Evolutionary conservation across 2,113 vertebrate genomes (phyloP).

Genomic region (Hippotragus niger): DNA sequence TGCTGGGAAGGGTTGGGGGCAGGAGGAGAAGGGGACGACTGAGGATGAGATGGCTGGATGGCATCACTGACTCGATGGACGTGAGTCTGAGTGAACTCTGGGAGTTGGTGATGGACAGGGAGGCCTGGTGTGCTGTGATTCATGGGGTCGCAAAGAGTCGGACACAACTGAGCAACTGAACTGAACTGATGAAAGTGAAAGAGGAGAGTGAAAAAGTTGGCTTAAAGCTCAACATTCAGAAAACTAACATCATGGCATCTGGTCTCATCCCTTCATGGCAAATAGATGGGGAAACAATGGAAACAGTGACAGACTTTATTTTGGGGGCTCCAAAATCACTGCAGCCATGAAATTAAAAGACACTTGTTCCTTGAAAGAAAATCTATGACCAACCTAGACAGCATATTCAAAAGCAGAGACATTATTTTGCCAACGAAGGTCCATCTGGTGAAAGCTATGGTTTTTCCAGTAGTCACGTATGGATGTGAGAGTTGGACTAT

Average conservation of each 20-base stretch:
- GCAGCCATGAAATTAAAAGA: background rate
- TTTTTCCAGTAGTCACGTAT: background rate
- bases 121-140: no score
- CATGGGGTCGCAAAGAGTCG: no score
- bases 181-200: background rate
- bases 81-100: no score
- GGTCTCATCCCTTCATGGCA: background rate
- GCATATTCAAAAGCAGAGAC: background rate
- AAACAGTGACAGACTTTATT: background rate
- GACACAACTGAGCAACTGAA: no score
- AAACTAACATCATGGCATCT: background rate
- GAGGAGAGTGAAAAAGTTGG: background rate
- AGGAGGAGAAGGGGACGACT: fast-evolving
- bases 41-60: no score
- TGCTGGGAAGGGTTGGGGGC: no score
- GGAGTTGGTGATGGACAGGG: no score
- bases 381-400: background rate
- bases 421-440: background rate
- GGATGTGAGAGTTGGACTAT: background rate
- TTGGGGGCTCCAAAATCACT: background rate
- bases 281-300: background rate
- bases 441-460: background rate
- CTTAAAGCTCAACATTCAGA: background rate
- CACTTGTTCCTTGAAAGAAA: background rate
- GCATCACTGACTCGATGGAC: no score